Conservation (phyloP, 1,140 invertebrate species). For the Drosophila athabasca region DNA sequence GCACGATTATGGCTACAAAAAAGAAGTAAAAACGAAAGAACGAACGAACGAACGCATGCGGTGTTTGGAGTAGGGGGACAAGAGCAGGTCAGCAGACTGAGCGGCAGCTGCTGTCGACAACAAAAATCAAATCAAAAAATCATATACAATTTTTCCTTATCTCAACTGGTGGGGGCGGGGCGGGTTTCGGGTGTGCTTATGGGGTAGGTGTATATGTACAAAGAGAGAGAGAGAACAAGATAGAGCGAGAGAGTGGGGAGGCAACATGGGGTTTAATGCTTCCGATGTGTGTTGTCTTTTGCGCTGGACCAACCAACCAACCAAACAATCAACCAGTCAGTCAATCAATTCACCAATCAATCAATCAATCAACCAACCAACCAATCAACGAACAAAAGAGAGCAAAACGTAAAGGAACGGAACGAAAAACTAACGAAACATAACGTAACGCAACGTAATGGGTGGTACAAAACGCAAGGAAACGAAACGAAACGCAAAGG, state of each 20-base stretch:
- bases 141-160: constrained; percentile 42
- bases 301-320: constrained; percentile 53
- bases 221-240: constrained; percentile 31
- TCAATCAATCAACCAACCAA: constrained; percentile 41
- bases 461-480: constrained; percentile 41
- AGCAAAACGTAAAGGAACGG: constrained; percentile 56
- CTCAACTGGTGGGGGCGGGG: constrained; percentile 34
- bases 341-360: constrained; percentile 32
- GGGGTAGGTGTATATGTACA: constrained; percentile 39
- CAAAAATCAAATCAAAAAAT: constrained; percentile 17
- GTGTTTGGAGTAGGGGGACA: constrained; percentile 25
- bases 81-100: constrained; percentile 44
- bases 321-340: constrained; percentile 41
- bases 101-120: constrained; percentile 12
- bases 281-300: constrained; percentile 25
- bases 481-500: constrained; percentile 45
- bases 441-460: constrained; percentile 43
- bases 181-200: constrained; percentile 19
- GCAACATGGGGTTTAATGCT: constrained; percentile 68
- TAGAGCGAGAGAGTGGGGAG: constrained; percentile 57
- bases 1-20: too few relatives aligned
- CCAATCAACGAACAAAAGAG: constrained; percentile 58
- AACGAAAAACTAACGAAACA: constrained; percentile 21
- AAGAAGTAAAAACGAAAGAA: neutral
- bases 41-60: constrained; percentile 31